phyloP scores from a whole-genome alignment of 30 jellyfish, hydroid and myxozoan genomes.

The Aurelia sp. region DNA sequence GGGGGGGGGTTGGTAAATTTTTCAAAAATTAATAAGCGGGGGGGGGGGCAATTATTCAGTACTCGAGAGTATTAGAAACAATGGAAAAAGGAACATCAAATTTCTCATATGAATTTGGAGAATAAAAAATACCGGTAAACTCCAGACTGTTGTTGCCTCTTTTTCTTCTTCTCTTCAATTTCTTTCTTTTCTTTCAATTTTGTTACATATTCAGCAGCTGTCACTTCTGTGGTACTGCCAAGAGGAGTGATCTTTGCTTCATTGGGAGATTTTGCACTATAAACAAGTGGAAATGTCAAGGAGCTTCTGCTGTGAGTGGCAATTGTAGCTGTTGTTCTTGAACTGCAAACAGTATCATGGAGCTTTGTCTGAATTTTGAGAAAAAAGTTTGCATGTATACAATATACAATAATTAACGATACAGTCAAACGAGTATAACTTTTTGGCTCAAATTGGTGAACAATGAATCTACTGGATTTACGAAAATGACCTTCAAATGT shows the following conservation, averaged over 20 bases:
- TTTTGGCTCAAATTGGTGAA: no score
- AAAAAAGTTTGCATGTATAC: no score
- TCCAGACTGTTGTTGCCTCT: slow-evolving; percentile 79
- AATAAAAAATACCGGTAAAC: slow-evolving; percentile 51
- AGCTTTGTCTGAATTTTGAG: slow-evolving; percentile 63
- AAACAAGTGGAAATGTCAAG: slow-evolving; percentile 67
- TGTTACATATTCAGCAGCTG: slow-evolving; percentile 60
- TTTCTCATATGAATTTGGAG: no score
- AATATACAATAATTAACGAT: no score
- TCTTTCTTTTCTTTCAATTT: slow-evolving; percentile 60
- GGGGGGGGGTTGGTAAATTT: no score
- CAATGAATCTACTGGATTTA: no score
- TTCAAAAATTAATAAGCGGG: no score
- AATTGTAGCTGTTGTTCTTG: slow-evolving; percentile 89
- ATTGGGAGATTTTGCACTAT: slow-evolving; percentile 56
- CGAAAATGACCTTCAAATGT: no score
- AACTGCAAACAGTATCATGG: slow-evolving; percentile 80
- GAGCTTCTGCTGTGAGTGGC: slow-evolving; percentile 76
- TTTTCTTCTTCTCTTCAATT: slow-evolving; percentile 72
- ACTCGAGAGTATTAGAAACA: no score
- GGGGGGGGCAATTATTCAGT: no score
- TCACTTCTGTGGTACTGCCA: slow-evolving; percentile 44
- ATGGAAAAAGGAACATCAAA: no score
- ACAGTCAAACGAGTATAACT: no score
- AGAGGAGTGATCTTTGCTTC: slow-evolving; percentile 57